phyloP scores from a whole-genome alignment of 2,113 vertebrate species.

The Erythrolamprus reginae region DNA sequence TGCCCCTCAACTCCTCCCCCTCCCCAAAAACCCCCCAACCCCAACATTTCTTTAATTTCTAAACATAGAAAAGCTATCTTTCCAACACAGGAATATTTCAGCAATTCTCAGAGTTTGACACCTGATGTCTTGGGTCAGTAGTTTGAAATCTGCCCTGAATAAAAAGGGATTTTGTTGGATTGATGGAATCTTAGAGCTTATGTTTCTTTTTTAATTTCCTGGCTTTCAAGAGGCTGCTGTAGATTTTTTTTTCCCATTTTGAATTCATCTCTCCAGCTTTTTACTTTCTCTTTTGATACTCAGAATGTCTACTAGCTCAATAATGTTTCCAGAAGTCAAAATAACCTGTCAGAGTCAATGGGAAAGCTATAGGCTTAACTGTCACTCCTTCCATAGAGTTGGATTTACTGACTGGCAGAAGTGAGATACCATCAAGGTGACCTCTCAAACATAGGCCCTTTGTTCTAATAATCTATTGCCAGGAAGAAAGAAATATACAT shows the following conservation, averaged over 20 bases:
- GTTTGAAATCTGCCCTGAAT: conserved; percentile 17
- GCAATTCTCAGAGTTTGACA: background rate
- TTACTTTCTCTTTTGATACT: background rate
- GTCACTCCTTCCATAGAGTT: conserved; percentile 2
- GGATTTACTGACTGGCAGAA: conserved; percentile 10
- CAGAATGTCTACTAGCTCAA: background rate
- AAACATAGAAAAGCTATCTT: conserved; percentile 22
- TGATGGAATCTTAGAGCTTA: background rate
- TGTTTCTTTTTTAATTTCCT: background rate
- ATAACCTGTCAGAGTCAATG: conserved; percentile 17
- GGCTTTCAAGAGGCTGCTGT: background rate
- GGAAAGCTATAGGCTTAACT: conserved; percentile 21
- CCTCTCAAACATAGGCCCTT: background rate
- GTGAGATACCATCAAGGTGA: conserved; percentile 3
- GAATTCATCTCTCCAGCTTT: background rate
- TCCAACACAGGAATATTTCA: conserved; percentile 5
- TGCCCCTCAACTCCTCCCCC: background rate
- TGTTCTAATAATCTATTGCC: background rate
- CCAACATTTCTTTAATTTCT: conserved; percentile 22
- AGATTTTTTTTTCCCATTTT: conserved; percentile 1
- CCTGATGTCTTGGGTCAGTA: conserved; percentile 3
- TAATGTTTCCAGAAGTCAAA: conserved; percentile 28
- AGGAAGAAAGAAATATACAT: background rate
- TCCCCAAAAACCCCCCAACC: too few relatives aligned
- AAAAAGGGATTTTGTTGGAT: background rate